A percentile compares a stretch with the other conserved stretches of the same genome.
Conservation (phyloP, 1,140 invertebrate genomes). For the Drosophila melanica region DNA sequence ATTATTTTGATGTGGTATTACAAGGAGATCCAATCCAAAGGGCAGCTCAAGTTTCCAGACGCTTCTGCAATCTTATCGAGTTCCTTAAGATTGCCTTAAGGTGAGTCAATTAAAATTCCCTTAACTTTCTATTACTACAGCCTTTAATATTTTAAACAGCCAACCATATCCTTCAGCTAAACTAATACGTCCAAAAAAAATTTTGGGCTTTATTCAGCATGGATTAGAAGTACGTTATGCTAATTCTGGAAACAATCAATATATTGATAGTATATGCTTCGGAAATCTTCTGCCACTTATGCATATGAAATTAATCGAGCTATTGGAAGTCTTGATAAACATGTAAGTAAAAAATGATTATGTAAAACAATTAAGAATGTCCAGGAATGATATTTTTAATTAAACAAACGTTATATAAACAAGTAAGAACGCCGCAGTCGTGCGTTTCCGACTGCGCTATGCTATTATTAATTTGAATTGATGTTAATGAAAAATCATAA, state of each 20-base stretch:
- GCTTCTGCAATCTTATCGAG: constrained; percentile 48
- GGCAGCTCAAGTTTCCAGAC: constrained; percentile 23
- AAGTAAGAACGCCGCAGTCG: too few species aligned
- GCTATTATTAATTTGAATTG: too few species aligned
- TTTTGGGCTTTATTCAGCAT: constrained; percentile 42
- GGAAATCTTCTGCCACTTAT: constrained; percentile 36
- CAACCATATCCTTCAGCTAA: constrained; percentile 39
- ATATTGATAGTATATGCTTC: constrained; percentile 37
- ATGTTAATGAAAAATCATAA: too few species aligned
- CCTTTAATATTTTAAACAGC: constrained; percentile 17
- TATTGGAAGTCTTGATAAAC: constrained; percentile 48
- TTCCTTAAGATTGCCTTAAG: constrained; percentile 48
- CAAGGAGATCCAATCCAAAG: constrained; percentile 42
- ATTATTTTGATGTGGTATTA: constrained; percentile 9
- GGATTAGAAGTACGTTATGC: constrained; percentile 19
- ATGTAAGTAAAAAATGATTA: constrained; percentile 38
- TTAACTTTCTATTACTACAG: neutral
- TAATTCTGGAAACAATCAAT: neutral
- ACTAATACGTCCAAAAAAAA: constrained; percentile 32
- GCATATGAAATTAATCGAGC: constrained; percentile 42
- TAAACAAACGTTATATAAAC: too few species aligned
- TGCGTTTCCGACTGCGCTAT: too few species aligned
- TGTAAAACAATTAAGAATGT: too few species aligned
- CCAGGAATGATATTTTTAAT: too few species aligned
- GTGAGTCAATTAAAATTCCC: constrained; percentile 3